Evolutionary conservation across 2,888 invertebrate genomes (phyloP).

Genomic region (Drosophila paracracens): DNA sequence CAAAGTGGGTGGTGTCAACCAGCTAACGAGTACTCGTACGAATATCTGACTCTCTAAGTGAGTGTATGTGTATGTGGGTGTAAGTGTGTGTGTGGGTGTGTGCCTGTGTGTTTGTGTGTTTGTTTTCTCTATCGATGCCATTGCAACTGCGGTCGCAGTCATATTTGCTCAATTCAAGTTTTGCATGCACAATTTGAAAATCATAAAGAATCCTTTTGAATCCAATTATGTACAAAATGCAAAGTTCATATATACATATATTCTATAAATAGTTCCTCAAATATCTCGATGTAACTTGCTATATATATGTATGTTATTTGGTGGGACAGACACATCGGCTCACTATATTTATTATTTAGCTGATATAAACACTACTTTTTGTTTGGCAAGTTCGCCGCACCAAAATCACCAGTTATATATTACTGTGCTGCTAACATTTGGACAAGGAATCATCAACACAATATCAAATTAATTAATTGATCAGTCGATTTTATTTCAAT

Average conservation of each 20-base stretch:
- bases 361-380: not conserved
- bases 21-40: conserved; percentile 3
- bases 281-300: not conserved
- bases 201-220: not conserved
- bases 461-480: too few species aligned
- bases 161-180: not conserved
- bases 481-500: not conserved
- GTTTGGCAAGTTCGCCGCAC: not conserved
- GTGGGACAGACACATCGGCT: not conserved
- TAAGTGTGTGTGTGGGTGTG: not conserved
- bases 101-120: not conserved
- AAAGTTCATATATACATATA: not conserved
- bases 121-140: conserved; percentile 24
- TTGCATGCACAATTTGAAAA: not conserved
- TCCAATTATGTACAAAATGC: not conserved
- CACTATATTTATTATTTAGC: not conserved
- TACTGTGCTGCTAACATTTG: not conserved
- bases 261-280: too few species aligned
- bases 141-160: conserved; percentile 1
- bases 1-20: conserved; percentile 35
- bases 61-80: not conserved
- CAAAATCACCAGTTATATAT: not conserved
- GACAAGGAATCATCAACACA: not conserved
- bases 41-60: not conserved
- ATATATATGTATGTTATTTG: not conserved